Conservation (phyloP, 2,113 vertebrate species). For the Mastomys natalensis region DNA sequence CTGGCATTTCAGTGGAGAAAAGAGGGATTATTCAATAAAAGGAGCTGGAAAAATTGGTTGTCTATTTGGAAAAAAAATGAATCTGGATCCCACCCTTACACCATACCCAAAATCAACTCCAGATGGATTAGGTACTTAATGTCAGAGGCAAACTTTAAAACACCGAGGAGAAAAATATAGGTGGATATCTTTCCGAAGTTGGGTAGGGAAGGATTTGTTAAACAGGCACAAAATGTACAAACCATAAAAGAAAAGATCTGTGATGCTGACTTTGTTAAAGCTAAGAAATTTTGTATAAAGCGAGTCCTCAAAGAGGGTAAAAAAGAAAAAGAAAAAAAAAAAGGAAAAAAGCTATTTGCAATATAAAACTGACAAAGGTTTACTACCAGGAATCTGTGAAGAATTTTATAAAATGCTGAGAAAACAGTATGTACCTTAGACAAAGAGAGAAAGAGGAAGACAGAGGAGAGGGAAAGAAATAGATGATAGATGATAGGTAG, state of each 20-base stretch:
- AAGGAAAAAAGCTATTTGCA: neutral
- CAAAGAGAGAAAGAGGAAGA: neutral
- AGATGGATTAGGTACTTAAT: constrained; percentile 80
- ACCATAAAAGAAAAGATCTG: constrained; percentile 68
- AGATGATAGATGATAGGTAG: neutral
- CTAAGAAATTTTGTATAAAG: constrained; percentile 63
- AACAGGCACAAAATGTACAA: constrained; percentile 59
- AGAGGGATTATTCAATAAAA: constrained; percentile 81
- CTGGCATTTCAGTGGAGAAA: constrained; percentile 69
- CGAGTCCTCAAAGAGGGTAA: constrained; percentile 23
- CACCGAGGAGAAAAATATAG: constrained; percentile 79
- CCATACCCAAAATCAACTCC: constrained; percentile 80
- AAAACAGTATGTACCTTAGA: neutral
- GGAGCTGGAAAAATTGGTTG: constrained; percentile 79
- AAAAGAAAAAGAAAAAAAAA: too few relatives aligned
- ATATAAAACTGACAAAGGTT: neutral
- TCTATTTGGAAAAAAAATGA: constrained; percentile 80
- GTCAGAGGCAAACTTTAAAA: constrained; percentile 81
- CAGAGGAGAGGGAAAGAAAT: neutral
- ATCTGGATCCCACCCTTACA: constrained; percentile 78
- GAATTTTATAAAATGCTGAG: neutral
- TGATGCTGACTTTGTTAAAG: constrained; percentile 64
- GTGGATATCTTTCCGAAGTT: constrained; percentile 72
- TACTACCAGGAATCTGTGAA: neutral
- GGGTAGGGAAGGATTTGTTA: constrained; percentile 69